Evolutionary conservation across 37 sponge, comb jelly and placozoan species (phyloP), one percentile per base, ranked within the genome.

Genomic region (Ianthella basta): DNA sequence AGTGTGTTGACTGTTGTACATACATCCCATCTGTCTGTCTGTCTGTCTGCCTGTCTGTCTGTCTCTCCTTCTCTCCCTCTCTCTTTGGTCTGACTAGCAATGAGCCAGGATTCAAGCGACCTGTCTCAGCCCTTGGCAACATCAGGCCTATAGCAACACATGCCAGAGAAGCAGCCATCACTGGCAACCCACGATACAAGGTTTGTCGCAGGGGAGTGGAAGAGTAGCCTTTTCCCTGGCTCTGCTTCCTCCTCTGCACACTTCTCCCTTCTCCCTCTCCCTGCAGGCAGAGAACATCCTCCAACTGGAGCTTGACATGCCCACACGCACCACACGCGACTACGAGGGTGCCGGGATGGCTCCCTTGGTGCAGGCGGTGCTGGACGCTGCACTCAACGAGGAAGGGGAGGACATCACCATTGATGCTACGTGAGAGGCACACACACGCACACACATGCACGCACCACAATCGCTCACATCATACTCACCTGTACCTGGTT

Each of bases 271-370:
- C 50, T 8, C 50, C 50, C 50, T 44, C 50, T 44, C 50, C 50
- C 2, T 86, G 38, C 38, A 93, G 93, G 82, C 85, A 32, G 91
- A 90, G 54, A 97, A 97, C 44, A 87, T 95, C 29, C 83, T 97
- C 23, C 84, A 84, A 68, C 67, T 97, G 36, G 97, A 97, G 68
- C 65, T 97, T 80, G 97, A 97, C 83, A 83, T 97, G 94, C 96
- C 97, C 27, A 91, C 82, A 38, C 72, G 99, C 10, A 98, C 97
- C 27, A 98, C 99, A 0, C 63, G 90, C 0, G 99, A 98, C 74
- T 98, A 96, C 74, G 95, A 94, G 68, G 93, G 88, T 19, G 94
- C 95, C 4, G 60, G 74, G n/a, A 89, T 96, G 41, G 86, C 92
- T 16, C 91, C 99, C 0, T 56, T 65, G 13, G 80, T 96, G 41